Evolutionary conservation across 2,113 vertebrate species (phyloP).

Genomic region (Chaenocephalus aceratus): DNA sequence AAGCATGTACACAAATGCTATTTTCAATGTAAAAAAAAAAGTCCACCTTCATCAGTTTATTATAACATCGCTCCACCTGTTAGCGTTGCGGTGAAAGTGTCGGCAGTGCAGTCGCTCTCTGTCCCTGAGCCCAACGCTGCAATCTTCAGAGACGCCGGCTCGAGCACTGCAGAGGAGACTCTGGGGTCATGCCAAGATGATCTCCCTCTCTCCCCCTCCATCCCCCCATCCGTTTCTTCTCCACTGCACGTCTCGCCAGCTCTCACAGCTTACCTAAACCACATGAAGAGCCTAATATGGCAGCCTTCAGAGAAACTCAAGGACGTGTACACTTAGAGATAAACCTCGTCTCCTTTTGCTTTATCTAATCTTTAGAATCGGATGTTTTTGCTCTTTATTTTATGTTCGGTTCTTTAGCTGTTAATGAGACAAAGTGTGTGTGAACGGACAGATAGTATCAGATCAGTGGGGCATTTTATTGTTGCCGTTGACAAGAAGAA

Average conservation of each 20-base stretch:
- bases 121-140: constrained; percentile 22
- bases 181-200: constrained; percentile 40
- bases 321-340: constrained; percentile 57
- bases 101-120: constrained; percentile 9
- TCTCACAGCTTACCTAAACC: constrained; percentile 41
- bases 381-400: constrained; percentile 67
- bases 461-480: constrained; percentile 25
- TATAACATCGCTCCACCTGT: constrained; percentile 20
- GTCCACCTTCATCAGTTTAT: neutral
- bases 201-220: constrained; percentile 7
- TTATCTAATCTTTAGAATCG: constrained; percentile 72
- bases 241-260: constrained; percentile 4
- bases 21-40: too few relatives aligned
- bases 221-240: constrained; percentile 24
- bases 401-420: constrained; percentile 47
- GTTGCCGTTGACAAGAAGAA: neutral
- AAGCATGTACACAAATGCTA: too few relatives aligned
- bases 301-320: constrained; percentile 64
- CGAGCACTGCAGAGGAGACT: constrained; percentile 30
- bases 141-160: constrained; percentile 30
- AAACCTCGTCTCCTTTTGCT: constrained; percentile 32
- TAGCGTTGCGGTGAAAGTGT: neutral
- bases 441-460: constrained; percentile 56
- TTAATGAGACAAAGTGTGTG: constrained; percentile 64
- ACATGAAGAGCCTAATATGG: constrained; percentile 33